These are phyloP conservation scores for Boulengeromyrus knoepffleri DNA, from an alignment of 2,113 vertebrate species.

Conservation along the genomic window DNA sequence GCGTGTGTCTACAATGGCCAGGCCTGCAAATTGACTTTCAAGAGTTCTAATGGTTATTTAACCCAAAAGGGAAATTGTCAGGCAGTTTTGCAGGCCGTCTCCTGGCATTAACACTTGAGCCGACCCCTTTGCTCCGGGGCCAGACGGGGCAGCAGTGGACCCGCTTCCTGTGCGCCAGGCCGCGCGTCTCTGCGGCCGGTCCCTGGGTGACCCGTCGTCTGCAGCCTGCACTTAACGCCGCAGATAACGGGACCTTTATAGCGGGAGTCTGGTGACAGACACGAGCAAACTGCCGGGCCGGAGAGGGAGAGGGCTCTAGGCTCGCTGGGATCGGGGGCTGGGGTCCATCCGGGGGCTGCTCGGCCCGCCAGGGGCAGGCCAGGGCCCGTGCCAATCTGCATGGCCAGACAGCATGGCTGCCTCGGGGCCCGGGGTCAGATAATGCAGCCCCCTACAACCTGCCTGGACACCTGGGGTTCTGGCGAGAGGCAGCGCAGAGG, in stretches of 20 bases:
- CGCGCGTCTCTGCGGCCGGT: conserved; percentile 51
- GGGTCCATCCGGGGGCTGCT: conserved; percentile 15
- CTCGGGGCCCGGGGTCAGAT: conserved; percentile 13
- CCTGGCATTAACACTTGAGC: conserved; percentile 47
- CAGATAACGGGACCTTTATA: conserved; percentile 63
- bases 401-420: conserved; percentile 40
- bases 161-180: conserved; percentile 56
- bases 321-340: conserved; percentile 16
- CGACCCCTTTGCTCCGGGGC: conserved; percentile 35
- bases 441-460: conserved; percentile 12
- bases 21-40: conserved; percentile 25
- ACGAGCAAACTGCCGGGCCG: conserved; percentile 52
- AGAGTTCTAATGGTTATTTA: conserved; percentile 45
- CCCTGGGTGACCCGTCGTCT: conserved; percentile 54
- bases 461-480: neutral
- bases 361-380: neutral
- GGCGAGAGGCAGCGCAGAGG: neutral
- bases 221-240: conserved; percentile 61
- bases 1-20: neutral
- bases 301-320: conserved; percentile 13
- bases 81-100: conserved; percentile 47
- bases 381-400: conserved; percentile 23
- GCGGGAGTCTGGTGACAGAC: conserved; percentile 61
- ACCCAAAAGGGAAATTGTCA: conserved; percentile 50
- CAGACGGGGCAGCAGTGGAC: conserved; percentile 38